Evolutionary conservation across 2,888 invertebrate genomes (phyloP), one percentile per base, ranked within the genome.

Genomic region (Microctonus aethiopoides): DNA sequence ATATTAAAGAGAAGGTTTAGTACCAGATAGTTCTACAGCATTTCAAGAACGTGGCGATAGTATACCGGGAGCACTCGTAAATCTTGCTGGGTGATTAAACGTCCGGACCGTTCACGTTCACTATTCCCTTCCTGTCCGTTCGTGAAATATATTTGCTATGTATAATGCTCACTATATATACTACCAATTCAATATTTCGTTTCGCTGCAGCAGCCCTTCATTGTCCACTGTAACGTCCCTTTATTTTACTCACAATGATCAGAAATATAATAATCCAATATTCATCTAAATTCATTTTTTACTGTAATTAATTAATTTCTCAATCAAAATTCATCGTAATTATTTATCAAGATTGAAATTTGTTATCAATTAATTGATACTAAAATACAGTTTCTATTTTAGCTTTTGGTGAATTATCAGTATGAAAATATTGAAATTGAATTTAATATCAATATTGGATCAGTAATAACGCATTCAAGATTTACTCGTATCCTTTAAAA

Each of bases 81-180:
- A 86, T 86, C 84, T 83, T 75, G 72, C 72, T 72, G 72, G 77
- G 82, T 81, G 83, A 84, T 84, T 86, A 85, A 86, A 84, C 76
- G 85, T 85, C 86, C 81, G 73, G 63, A 70, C 73, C 73, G 67
- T 46, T 46, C 70, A 67, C 72, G 64, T 70, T 60, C 64, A 41
- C 67, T 54, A 68, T 68, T 68, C 64, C 70, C 70, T 68, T 36
- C 56, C 61, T 46, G 16, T 46, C 16, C 36, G 6, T 36, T 46
- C 16, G 1, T 9, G 1, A 46, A 7, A 1, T 46, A 46, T 16
- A 51, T 34, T 29, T 7, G 7, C 29, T 29, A 29, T 29, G 7
- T 29, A 29, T 7, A 5, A 29, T 29, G 29, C n/a, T n/a, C n/a
- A n/a, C n/a, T n/a, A n/a, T n/a, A n/a, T n/a, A n/a, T n/a, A n/a